phyloP scores from a whole-genome alignment of 2,797 vertebrate species.

The Cirrhinus molitorella region DNA sequence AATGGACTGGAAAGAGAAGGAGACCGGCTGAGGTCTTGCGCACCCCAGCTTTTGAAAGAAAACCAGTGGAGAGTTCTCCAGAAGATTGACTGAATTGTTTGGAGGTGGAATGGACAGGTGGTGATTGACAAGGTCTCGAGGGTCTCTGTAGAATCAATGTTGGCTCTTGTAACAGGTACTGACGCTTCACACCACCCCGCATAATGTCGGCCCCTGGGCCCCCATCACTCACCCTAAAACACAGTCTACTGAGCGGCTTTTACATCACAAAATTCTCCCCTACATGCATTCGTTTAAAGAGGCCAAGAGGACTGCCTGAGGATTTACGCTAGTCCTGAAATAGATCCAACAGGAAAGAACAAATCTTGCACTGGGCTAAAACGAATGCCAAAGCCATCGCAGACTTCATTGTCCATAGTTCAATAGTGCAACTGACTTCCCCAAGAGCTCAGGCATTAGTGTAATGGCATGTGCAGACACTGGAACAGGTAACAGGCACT shows the following conservation, averaged over 20 bases:
- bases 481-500: constrained; percentile 63
- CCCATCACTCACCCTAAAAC: constrained; percentile 55
- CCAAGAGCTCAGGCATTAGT: constrained; percentile 45
- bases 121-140: constrained; percentile 50
- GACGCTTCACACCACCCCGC: constrained; percentile 23
- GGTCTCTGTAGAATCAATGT: constrained; percentile 55
- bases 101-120: constrained; percentile 41
- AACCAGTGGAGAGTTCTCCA: constrained; percentile 29
- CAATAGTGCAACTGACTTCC: constrained; percentile 40
- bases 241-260: constrained; percentile 24
- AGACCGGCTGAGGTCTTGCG: constrained; percentile 35
- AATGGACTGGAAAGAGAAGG: constrained; percentile 47
- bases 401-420: constrained; percentile 41
- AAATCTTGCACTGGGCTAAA: constrained; percentile 28
- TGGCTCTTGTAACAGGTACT: constrained; percentile 43
- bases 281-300: constrained; percentile 39
- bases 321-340: constrained; percentile 17
- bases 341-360: constrained; percentile 26
- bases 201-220: constrained; percentile 45
- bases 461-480: constrained; percentile 63
- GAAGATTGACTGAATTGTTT: constrained; percentile 44
- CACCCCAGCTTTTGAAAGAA: constrained; percentile 32
- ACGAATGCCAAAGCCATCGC: constrained; percentile 18
- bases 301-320: constrained; percentile 29
- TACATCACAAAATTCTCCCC: constrained; percentile 37